Percentiles rank a stretch among this genome's conserved stretches.
phyloP scores from a whole-genome alignment of 2,113 vertebrate genomes.

The Corythaixoides concolor region DNA sequence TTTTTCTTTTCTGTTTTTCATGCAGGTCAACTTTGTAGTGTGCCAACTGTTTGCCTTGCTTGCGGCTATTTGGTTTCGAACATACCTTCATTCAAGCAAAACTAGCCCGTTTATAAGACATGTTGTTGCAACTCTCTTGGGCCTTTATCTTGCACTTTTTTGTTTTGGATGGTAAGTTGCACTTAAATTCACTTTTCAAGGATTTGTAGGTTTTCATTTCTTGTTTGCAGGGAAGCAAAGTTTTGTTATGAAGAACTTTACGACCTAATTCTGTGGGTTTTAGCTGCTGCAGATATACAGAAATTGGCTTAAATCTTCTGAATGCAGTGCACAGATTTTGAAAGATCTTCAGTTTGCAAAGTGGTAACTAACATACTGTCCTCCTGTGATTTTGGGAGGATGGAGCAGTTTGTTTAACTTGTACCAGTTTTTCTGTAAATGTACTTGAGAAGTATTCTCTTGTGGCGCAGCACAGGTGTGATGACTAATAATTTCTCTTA shows the following conservation, averaged over 20 bases:
- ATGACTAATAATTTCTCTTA: not conserved
- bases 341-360: not conserved
- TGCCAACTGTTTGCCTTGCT: constrained; percentile 96
- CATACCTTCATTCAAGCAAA: constrained; percentile 95
- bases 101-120: constrained; percentile 95
- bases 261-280: not conserved
- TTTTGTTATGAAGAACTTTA: not conserved
- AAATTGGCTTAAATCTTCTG: not conserved
- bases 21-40: constrained; percentile 97
- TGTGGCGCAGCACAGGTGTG: not conserved
- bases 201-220: not conserved
- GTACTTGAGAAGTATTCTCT: not conserved
- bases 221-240: not conserved
- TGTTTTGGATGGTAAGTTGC: constrained; percentile 98
- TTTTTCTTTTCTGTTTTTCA: constrained; percentile 16
- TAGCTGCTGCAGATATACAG: not conserved
- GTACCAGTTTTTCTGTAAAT: not conserved
- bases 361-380: not conserved
- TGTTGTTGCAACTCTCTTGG: constrained; percentile 93
- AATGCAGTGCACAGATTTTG: not conserved
- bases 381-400: not conserved
- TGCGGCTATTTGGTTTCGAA: constrained; percentile 93
- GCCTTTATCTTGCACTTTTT: constrained; percentile 98
- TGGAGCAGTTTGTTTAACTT: not conserved
- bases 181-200: not conserved